Evolutionary conservation across 1,140 invertebrate species (phyloP), one percentile per base, ranked within the genome.

Genomic region (Nomia melanderi): DNA sequence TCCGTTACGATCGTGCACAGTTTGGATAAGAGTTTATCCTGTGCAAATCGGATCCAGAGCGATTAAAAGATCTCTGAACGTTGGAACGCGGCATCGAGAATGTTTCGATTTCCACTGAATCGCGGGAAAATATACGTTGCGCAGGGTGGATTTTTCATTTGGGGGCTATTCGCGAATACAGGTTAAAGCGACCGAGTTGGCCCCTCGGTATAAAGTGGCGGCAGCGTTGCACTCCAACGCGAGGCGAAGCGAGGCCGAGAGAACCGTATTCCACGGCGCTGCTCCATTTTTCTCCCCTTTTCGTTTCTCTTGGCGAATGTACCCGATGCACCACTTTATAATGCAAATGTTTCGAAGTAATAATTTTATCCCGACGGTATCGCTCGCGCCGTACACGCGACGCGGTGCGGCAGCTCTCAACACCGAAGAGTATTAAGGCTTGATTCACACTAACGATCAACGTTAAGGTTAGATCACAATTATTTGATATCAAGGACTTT

Each of bases 341-440:
- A 85, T 85, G 83, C 83, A 84, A 85, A 85, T 85, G 70, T 69
- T 81, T 71, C 83, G 78, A 83, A 84, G 81, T 85, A 84, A 85
- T 85, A 84, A 84, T 84, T 81, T 73, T 70, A 39, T 67, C 67
- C 44, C 3, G 23, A n/a, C 33, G 44, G 44, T 25, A 8, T 3
- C 11, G 54, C 3, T 6, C 20, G 12, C 47, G 41, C 36, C 14
- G 29, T 27, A 11, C 25, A 14, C 25, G 4, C n/a, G 17, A 11
- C n/a, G 4, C 25, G n/a, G n/a, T 12, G 8, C n/a, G 27, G 41
- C n/a, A 17, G 7, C 23, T n/a, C 31, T 8, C 14, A 20, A 9
- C 7, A 17, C 14, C 54, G 12, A 2, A 62, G 29, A 33, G 62
- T 74, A n/a, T n/a, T n/a, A n/a, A n/a, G n/a, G n/a, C n/a, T n/a